A percentile compares a stretch with the other conserved stretches of the same genome.
These are phyloP conservation scores for Narcine bancroftii DNA, from an alignment of 2,113 vertebrate species.

Conservation along the genomic window DNA sequence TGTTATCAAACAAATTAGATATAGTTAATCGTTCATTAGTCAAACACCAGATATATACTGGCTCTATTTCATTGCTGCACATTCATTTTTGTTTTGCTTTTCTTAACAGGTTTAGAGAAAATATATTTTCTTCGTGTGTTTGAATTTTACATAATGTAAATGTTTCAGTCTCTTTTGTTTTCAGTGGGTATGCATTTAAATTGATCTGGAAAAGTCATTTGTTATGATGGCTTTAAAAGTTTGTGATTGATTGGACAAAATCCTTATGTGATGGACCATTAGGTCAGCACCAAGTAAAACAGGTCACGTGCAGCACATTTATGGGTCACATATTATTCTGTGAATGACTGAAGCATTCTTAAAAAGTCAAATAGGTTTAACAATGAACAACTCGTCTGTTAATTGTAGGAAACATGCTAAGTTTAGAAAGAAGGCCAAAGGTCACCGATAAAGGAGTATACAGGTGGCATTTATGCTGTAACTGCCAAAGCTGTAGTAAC, in stretches of 20 bases:
- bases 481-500: slow-evolving; percentile 26
- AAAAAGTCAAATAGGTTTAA: slow-evolving; percentile 44
- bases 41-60: not conserved
- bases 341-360: slow-evolving; percentile 45
- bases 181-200: not conserved
- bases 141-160: slow-evolving; percentile 38
- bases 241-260: slow-evolving; percentile 43
- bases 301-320: slow-evolving; percentile 44
- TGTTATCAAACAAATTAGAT: not conserved
- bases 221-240: slow-evolving; percentile 43
- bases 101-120: not conserved
- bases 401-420: slow-evolving; percentile 42
- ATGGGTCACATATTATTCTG: slow-evolving; percentile 45
- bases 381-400: slow-evolving; percentile 46
- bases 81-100: not conserved
- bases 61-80: not conserved
- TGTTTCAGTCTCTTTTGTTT: slow-evolving; percentile 37
- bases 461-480: slow-evolving; percentile 22
- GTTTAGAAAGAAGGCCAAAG: slow-evolving; percentile 38
- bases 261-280: slow-evolving; percentile 41
- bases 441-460: slow-evolving; percentile 28
- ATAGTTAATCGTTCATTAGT: not conserved
- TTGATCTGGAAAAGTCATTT: slow-evolving; percentile 45
- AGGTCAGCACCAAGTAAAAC: slow-evolving; percentile 47
- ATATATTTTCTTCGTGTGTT: not conserved